Evolutionary conservation across 2,113 vertebrate species (phyloP).

Genomic region (Varanus komodoensis): DNA sequence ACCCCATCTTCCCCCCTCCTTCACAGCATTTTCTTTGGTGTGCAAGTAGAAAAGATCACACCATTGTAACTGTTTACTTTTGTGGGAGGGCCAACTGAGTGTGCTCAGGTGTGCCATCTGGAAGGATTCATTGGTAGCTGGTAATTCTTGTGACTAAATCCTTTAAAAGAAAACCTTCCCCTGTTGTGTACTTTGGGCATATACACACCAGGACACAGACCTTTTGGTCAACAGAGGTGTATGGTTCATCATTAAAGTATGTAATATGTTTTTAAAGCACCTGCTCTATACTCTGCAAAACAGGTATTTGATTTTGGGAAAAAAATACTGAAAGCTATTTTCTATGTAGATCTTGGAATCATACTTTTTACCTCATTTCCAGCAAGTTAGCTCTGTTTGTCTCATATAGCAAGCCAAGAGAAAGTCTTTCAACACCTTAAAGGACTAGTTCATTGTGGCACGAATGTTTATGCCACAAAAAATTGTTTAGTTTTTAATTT

Average conservation of each 20-base stretch:
- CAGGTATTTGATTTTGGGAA: not conserved
- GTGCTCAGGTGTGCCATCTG: no score
- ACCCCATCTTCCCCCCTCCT: no score
- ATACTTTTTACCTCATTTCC: constrained; percentile 22
- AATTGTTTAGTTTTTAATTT: not conserved
- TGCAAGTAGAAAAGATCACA: no score
- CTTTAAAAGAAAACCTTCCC: no score
- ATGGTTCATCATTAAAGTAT: not conserved
- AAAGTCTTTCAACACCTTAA: not conserved
- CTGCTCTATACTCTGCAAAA: not conserved
- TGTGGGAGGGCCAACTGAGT: no score
- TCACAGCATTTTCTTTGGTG: no score
- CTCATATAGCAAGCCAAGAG: not conserved
- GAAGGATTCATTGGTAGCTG: no score
- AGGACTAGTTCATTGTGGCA: not conserved
- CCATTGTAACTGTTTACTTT: no score
- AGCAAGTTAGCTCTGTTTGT: not conserved
- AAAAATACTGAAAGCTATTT: not conserved
- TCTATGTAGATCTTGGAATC: not conserved
- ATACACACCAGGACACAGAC: no score
- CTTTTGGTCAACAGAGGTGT: no score
- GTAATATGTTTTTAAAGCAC: not conserved
- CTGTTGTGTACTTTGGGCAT: no score
- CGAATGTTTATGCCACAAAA: not conserved
- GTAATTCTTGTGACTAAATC: no score